Evolutionary conservation across 2,797 vertebrate species (phyloP), one percentile per base, ranked within the genome.

Genomic region (Molossus alvarezi): DNA sequence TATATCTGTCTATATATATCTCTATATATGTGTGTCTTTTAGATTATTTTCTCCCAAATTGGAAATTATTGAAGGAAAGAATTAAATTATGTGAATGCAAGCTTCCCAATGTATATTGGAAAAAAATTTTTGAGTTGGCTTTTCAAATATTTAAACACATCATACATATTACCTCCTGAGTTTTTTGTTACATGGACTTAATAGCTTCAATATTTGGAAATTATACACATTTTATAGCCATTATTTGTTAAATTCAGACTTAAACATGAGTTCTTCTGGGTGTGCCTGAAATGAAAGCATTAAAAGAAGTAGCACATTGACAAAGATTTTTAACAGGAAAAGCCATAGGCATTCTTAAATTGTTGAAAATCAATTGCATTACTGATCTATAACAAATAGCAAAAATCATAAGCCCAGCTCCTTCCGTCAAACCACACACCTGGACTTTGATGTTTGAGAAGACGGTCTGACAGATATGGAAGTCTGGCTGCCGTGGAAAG

Each of bases 401-500:
- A 84, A 76, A 71, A 71, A 20, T 37, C 20, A 5, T 18, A 48
- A 71, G 3, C 13, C n/a, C 23, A 18, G 65, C 11, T 91, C 23
- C 29, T 79, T 29, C 3, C 11, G 27, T 83, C 29, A 92, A 45
- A 51, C 8, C 64, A 62, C 18, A 23, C 11, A 27, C 55, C 65
- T 60, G 64, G 77, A 71, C 55, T 65, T 9, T 83, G 86, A 51
- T 81, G 17, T 60, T 67, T 91, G 73, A 84, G 33, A 88, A 92
- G 55, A 37, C 2, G 79, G 27, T 18, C 53, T 80, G 94, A 72
- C 6, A 88, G 77, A 64, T 58, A 86, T 29, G 27, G 75, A 77
- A 37, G 17, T 21, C 14, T 23, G 21, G 3, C 7, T 69, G 9
- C 51, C 41, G 67, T 90, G 58, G 37, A 33, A 84, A 80, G n/a